A percentile compares a stretch with the other conserved stretches of the same genome.
phyloP scores from a whole-genome alignment of 2,113 vertebrate genomes.

The Anarhynchus alexandrinus region DNA sequence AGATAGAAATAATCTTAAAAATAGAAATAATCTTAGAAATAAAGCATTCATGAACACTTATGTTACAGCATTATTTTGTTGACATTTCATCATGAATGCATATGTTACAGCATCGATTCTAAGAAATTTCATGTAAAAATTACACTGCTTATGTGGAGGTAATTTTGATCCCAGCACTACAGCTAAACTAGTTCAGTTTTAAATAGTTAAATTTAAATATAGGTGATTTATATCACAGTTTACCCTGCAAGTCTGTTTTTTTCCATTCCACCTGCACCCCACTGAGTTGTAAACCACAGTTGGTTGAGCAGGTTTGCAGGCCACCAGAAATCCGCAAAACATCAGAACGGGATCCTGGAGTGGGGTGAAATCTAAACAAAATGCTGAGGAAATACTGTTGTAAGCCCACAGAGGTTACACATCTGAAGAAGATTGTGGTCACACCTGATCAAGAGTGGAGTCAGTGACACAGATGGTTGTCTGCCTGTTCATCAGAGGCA shows the following conservation, averaged over 20 bases:
- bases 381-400: neutral
- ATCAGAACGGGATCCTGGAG: neutral
- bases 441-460: neutral
- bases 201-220: neutral
- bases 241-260: neutral
- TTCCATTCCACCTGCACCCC: neutral
- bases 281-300: neutral
- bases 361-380: neutral
- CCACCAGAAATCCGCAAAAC: neutral
- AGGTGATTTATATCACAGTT: neutral
- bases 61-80: neutral
- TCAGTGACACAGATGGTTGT: neutral
- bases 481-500: neutral
- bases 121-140: neutral
- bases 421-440: neutral
- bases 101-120: neutral
- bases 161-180: neutral
- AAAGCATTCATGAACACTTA: neutral
- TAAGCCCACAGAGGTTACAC: neutral
- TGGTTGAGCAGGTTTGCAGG: neutral
- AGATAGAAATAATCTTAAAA: neutral
- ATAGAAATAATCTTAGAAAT: neutral
- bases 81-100: neutral
- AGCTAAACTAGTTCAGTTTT: neutral
- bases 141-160: neutral